Percentiles rank a stretch among this genome's conserved stretches.
These are phyloP conservation scores for Chrysolina americana DNA, from an alignment of 2,888 invertebrate genomes.

Conservation along the genomic window DNA sequence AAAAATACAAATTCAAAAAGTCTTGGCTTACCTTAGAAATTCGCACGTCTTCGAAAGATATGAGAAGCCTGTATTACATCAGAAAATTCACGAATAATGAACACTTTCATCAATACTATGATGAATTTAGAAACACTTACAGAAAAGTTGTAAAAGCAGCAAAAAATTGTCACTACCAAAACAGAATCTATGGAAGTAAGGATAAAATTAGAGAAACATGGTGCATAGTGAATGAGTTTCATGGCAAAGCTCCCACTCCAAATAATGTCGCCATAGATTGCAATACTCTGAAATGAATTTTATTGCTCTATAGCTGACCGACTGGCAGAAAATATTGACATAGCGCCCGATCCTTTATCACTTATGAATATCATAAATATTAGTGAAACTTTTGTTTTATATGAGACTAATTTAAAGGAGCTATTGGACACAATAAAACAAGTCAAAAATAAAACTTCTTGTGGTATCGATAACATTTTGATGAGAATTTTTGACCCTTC, in stretches of 20 bases:
- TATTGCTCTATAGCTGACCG: no score
- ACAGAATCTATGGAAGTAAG: no score
- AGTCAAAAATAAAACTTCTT: no score
- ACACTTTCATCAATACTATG: not conserved
- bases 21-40: slow-evolving; percentile 11
- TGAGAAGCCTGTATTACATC: slow-evolving; percentile 12
- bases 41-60: not conserved
- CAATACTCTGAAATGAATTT: slow-evolving; percentile 10
- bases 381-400: no score
- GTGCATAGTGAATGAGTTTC: slow-evolving; percentile 15
- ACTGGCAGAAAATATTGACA: no score
- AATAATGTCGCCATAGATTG: slow-evolving; percentile 3
- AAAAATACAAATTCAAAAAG: slow-evolving; percentile 15
- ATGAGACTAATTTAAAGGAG: no score
- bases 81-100: not conserved
- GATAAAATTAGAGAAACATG: slow-evolving; percentile 12
- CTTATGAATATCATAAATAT: no score
- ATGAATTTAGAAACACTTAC: slow-evolving; percentile 2
- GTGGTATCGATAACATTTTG: slow-evolving; percentile 5
- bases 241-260: not conserved
- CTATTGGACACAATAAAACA: no score
- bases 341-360: no score
- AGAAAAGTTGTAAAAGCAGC: no score
- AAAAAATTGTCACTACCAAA: no score
- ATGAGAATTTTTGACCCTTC: not conserved